Conservation (phyloP, 1,140 invertebrate genomes). For the Microplitis mediator region DNA sequence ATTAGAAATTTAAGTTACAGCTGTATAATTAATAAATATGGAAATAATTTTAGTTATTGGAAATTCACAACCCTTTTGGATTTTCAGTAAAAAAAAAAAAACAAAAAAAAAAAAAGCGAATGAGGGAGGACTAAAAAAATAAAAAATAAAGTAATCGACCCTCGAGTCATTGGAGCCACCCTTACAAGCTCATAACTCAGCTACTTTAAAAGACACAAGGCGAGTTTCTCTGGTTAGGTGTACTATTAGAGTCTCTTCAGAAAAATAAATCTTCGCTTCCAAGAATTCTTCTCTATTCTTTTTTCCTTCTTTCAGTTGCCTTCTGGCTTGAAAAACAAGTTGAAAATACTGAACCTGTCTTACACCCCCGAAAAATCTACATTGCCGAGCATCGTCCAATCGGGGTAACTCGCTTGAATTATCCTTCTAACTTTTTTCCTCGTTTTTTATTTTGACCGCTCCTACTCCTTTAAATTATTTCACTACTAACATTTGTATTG, state of each 20-base stretch:
- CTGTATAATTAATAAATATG: neutral
- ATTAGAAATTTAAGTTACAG: neutral
- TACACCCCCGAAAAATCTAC: no score
- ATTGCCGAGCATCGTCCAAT: slow-evolving; percentile 23
- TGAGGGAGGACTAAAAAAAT: neutral
- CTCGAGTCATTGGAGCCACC: slow-evolving; percentile 32
- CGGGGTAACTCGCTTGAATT: no score
- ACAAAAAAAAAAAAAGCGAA: slow-evolving; percentile 2
- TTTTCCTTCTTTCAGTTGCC: neutral
- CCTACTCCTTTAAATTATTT: neutral
- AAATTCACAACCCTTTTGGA: neutral
- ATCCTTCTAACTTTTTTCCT: slow-evolving; percentile 3
- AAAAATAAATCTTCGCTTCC: slow-evolving; percentile 58
- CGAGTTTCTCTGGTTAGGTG: slow-evolving; percentile 42
- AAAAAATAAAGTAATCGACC: slow-evolving; percentile 37
- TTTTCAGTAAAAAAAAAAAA: slow-evolving; percentile 13
- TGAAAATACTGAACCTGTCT: slow-evolving; percentile 33
- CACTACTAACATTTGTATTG: no score
- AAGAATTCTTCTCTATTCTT: slow-evolving; percentile 42
- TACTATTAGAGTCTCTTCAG: slow-evolving; percentile 53
- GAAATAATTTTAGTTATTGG: neutral
- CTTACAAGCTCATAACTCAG: slow-evolving; percentile 53
- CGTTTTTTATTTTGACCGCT: slow-evolving; percentile 12
- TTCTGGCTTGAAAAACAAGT: slow-evolving; percentile 23
- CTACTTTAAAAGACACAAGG: slow-evolving; percentile 41